Conservation (phyloP, 2,888 invertebrate genomes). For the Rotaria macrura region DNA sequence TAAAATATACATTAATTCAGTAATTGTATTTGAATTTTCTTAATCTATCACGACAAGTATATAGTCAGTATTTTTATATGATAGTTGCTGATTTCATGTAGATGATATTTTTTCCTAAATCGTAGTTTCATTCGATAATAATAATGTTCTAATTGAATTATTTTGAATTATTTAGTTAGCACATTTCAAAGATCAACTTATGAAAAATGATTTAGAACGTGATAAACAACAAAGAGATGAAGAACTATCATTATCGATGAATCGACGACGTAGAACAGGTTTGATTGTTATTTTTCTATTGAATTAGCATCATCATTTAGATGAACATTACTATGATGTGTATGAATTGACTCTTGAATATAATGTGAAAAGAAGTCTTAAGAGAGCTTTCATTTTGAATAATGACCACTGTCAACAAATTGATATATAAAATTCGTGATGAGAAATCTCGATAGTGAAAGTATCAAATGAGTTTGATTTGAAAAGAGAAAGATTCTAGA, state of each 20-base stretch:
- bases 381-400: too few species aligned
- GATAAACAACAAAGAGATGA: background rate
- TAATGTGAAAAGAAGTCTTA: too few species aligned
- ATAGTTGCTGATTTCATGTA: background rate
- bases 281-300: background rate
- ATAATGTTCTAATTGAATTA: background rate
- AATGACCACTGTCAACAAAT: too few species aligned
- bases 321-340: too few species aligned
- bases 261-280: conserved; percentile 2
- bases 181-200: background rate
- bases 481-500: too few species aligned
- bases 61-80: background rate
- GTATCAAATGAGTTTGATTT: too few species aligned
- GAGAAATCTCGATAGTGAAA: too few species aligned
- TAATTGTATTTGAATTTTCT: background rate
- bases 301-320: too few species aligned
- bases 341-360: too few species aligned
- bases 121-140: background rate
- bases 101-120: background rate
- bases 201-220: background rate
- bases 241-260: background rate
- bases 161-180: background rate
- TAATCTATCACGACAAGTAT: background rate
- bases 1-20: background rate
- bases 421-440: too few species aligned